phyloP scores from a whole-genome alignment of 1,140 invertebrate genomes.

The Microplitis mediator region DNA sequence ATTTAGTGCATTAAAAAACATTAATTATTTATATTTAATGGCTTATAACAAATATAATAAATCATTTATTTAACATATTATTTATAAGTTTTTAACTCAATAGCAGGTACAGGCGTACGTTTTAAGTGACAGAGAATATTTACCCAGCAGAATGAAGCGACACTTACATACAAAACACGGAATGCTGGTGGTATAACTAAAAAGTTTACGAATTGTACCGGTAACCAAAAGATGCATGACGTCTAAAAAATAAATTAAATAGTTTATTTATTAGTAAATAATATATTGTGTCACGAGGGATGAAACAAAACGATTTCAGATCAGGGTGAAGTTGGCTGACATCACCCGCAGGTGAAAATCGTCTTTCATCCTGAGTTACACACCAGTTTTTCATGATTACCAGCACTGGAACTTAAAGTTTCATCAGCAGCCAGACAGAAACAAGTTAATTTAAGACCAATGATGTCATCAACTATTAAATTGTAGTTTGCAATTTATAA shows the following conservation, averaged over 20 bases:
- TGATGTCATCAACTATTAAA: too few species aligned
- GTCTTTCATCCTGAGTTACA: too few species aligned
- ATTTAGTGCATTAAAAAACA: background rate
- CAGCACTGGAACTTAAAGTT: too few species aligned
- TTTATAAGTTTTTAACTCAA: conserved; percentile 16
- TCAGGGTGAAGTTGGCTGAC: too few species aligned
- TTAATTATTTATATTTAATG: background rate
- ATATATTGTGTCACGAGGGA: background rate
- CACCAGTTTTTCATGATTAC: too few species aligned
- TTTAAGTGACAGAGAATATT: conserved; percentile 80
- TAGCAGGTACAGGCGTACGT: conserved; percentile 59
- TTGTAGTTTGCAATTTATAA: too few species aligned
- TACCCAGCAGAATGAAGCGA: conserved; percentile 76
- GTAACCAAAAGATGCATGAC: conserved; percentile 80
- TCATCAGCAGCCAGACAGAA: too few species aligned
- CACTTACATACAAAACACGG: conserved; percentile 74
- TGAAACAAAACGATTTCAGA: background rate
- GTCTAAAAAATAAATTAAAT: conserved; percentile 45
- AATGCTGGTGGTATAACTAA: conserved; percentile 69
- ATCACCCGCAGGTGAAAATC: too few species aligned
- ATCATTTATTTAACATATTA: background rate
- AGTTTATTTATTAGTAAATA: too few species aligned
- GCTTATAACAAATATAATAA: background rate
- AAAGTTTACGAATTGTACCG: conserved; percentile 78
- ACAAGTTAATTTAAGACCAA: too few species aligned